phyloP scores from a whole-genome alignment of 2,797 vertebrate species.

The Protosalanx chinensis region DNA sequence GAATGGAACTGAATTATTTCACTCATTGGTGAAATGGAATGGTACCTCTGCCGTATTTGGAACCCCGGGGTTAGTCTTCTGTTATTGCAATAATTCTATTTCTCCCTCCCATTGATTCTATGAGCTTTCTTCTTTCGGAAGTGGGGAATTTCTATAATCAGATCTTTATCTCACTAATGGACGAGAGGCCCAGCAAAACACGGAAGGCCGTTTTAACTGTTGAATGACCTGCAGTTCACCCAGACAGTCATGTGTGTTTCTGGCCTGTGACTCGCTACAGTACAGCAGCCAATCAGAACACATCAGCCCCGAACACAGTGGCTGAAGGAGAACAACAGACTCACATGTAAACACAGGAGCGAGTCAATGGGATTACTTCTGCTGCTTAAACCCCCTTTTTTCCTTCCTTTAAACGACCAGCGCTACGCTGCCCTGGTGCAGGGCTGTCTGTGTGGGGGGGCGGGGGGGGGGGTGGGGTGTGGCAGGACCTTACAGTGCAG shows the following conservation, averaged over 20 bases:
- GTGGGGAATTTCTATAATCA: slow-evolving; percentile 24
- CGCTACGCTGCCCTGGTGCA: too few relatives aligned
- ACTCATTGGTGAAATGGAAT: slow-evolving; percentile 19
- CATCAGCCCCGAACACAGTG: neutral
- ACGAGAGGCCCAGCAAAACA: slow-evolving; percentile 15
- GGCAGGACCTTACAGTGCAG: too few relatives aligned
- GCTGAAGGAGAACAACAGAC: neutral
- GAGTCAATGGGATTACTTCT: neutral
- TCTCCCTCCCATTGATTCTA: slow-evolving; percentile 19
- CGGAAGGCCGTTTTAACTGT: slow-evolving; percentile 1
- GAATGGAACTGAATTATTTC: slow-evolving; percentile 26
- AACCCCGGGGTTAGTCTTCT: slow-evolving; percentile 9
- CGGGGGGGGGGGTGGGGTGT: too few relatives aligned
- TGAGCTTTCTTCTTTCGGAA: slow-evolving; percentile 18
- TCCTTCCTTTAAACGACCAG: too few relatives aligned
- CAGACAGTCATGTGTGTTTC: neutral
- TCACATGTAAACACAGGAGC: slow-evolving; percentile 1
- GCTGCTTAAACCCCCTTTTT: too few relatives aligned
- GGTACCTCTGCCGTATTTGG: slow-evolving; percentile 2
- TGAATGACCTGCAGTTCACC: slow-evolving; percentile 12
- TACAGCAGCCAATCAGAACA: neutral
- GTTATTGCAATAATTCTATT: slow-evolving; percentile 30
- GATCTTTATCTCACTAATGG: slow-evolving; percentile 20
- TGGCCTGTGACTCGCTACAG: neutral
- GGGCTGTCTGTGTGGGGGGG: too few relatives aligned